Evolutionary conservation across 2,113 vertebrate genomes (phyloP).

Genomic region (Tichodroma muraria): DNA sequence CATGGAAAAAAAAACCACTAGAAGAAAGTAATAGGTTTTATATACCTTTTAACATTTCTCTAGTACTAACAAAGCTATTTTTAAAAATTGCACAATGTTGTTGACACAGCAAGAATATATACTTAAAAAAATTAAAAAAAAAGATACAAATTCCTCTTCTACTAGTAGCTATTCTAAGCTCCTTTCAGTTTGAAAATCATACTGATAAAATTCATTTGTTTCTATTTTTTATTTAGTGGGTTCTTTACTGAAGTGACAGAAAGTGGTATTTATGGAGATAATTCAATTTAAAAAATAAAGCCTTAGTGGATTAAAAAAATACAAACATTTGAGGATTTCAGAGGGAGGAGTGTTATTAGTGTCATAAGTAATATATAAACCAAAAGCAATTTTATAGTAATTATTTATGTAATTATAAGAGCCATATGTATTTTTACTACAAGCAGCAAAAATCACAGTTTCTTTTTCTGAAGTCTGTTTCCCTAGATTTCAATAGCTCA

Average conservation of each 20-base stretch:
- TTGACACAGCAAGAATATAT: not conserved
- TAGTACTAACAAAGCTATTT: not conserved
- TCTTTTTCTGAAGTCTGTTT: not conserved
- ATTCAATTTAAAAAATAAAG: conserved; percentile 5
- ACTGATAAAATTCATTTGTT: not conserved
- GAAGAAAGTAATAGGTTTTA: not conserved
- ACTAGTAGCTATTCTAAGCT: not conserved
- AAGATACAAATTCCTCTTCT: not conserved
- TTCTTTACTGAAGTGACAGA: not conserved
- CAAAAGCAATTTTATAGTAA: not conserved
- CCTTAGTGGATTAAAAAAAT: conserved; percentile 14
- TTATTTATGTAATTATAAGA: not conserved
- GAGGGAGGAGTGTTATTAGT: not conserved
- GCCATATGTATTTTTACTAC: not conserved
- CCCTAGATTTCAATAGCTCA: not conserved
- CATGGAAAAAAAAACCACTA: rapidly evolving
- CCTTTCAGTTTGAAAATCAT: not conserved
- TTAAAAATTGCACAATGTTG: not conserved
- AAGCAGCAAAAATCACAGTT: not conserved
- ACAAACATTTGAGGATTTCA: not conserved
- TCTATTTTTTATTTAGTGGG: not conserved
- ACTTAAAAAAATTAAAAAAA: not conserved
- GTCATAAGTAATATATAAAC: not conserved
- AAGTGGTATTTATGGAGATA: not conserved
- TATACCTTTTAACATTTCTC: not conserved